Conservation (phyloP, 2,113 vertebrate genomes). For the Henicopernis longicauda region DNA sequence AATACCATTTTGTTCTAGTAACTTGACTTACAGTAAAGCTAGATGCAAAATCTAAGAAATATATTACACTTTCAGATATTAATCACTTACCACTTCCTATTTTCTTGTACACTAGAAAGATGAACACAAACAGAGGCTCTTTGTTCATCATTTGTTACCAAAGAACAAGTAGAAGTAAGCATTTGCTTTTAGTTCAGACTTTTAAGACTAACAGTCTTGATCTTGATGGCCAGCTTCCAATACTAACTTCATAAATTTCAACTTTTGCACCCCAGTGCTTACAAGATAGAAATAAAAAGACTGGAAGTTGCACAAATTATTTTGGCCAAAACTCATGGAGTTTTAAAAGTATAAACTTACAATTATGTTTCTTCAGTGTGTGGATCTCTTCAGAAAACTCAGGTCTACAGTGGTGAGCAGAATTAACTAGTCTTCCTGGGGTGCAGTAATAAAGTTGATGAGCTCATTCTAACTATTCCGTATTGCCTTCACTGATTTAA, state of each 20-base stretch:
- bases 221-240: background rate
- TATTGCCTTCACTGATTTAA: background rate
- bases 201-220: background rate
- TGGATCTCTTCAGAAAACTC: background rate
- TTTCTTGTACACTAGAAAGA: background rate
- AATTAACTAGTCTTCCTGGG: background rate
- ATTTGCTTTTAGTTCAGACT: background rate
- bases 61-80: background rate
- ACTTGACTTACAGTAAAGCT: background rate
- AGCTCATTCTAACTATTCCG: background rate
- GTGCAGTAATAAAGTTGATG: background rate
- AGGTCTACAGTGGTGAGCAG: background rate
- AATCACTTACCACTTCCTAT: background rate
- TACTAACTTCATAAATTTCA: background rate
- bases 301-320: background rate
- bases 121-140: background rate
- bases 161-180: background rate
- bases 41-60: background rate
- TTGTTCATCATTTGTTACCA: background rate
- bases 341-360: background rate
- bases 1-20: background rate
- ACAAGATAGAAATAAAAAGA: background rate
- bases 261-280: background rate
- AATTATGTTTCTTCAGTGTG: background rate
- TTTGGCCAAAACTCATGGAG: background rate